Conservation (phyloP, 1,140 invertebrate species). For the Plutomurus gul region DNA sequence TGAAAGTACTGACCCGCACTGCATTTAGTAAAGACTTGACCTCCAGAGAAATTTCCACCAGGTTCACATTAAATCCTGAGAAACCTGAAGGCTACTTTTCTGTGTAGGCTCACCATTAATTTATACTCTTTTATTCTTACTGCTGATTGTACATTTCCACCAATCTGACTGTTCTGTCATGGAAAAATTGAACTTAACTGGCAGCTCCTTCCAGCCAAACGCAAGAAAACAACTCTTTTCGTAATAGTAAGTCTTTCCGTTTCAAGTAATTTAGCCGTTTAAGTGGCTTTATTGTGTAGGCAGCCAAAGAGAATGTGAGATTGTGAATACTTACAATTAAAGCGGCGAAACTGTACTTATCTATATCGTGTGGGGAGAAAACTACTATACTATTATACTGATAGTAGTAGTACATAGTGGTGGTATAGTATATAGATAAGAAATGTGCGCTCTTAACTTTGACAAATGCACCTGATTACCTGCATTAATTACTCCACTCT, state of each 20-base stretch:
- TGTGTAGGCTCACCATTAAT: neutral
- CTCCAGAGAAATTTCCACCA: too few species aligned
- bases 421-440: too few species aligned
- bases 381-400: too few species aligned
- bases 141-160: neutral
- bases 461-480: slow-evolving; percentile 44
- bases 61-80: too few species aligned
- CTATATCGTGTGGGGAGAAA: too few species aligned
- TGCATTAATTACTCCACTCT: slow-evolving; percentile 42
- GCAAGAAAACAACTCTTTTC: neutral
- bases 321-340: too few species aligned
- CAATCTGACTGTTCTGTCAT: neutral
- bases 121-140: neutral
- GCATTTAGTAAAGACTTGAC: too few species aligned
- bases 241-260: neutral
- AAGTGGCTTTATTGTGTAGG: too few species aligned
- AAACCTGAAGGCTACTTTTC: slow-evolving; percentile 30
- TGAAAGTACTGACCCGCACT: too few species aligned
- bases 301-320: too few species aligned
- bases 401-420: too few species aligned
- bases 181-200: neutral
- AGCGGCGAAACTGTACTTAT: too few species aligned
- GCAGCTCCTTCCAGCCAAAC: slow-evolving; percentile 20
- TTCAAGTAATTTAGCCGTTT: neutral
- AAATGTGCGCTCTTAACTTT: slow-evolving; percentile 6